Percentiles rank a stretch among this genome's conserved stretches.
phyloP scores from a whole-genome alignment of 2,888 invertebrate genomes.

The Psylliodes chrysocephalus region DNA sequence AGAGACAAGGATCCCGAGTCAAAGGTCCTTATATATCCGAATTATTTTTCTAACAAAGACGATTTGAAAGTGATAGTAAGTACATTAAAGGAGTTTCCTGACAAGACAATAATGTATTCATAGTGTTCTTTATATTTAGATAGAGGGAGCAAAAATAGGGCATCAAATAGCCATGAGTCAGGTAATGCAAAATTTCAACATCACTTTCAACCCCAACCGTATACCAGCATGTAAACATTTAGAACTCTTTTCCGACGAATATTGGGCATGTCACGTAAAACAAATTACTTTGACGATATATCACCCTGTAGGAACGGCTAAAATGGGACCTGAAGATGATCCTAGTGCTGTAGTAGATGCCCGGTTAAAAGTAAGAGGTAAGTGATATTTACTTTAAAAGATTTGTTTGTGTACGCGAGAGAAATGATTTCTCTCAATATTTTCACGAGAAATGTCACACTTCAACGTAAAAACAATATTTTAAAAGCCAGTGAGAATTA shows the following conservation, averaged over 20 bases:
- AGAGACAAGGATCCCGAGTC: slow-evolving; percentile 75
- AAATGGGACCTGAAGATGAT: slow-evolving; percentile 77
- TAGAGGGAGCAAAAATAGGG: slow-evolving; percentile 79
- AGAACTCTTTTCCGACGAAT: slow-evolving; percentile 76
- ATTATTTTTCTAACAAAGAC: slow-evolving; percentile 79
- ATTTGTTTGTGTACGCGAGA: too few relatives aligned
- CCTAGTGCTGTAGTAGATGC: slow-evolving; percentile 76
- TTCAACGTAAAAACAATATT: too few relatives aligned
- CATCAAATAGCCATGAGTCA: slow-evolving; percentile 70
- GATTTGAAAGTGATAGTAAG: slow-evolving; percentile 79
- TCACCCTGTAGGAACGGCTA: slow-evolving; percentile 84
- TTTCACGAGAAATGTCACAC: too few relatives aligned
- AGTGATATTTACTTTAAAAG: neutral
- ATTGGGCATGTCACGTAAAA: slow-evolving; percentile 79
- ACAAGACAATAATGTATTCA: neutral
- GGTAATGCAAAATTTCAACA: slow-evolving; percentile 71
- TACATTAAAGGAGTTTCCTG: too few relatives aligned
- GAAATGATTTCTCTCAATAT: too few relatives aligned
- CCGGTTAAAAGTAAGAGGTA: slow-evolving; percentile 72
- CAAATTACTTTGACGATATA: slow-evolving; percentile 84
- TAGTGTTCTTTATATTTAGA: slow-evolving; percentile 63
- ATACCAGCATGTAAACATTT: slow-evolving; percentile 75
- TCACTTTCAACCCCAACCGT: slow-evolving; percentile 71
- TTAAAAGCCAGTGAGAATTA: too few relatives aligned
- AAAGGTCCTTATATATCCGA: slow-evolving; percentile 87